Evolutionary conservation across 2,888 invertebrate species (phyloP), one percentile per base, ranked within the genome.

Genomic region (Melikaiella ostensackeni): DNA sequence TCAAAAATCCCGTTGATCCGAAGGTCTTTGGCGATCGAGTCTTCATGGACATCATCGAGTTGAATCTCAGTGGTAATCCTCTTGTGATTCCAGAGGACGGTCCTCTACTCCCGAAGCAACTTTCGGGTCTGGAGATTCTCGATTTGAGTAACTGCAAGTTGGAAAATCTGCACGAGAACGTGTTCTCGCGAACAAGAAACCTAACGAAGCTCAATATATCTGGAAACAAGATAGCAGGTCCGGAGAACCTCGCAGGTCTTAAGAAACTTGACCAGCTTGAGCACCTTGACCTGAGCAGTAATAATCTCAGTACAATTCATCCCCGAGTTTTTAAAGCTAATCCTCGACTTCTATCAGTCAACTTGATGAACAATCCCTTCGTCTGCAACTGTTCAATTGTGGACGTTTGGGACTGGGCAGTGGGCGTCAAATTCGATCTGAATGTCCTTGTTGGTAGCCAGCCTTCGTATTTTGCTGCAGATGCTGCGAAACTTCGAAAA

Each of bases 391-490:
- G 95, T 84, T 93, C 94, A 80, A 93, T 95, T 33, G 94, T 94
- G 0, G 94, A 95, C 77, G 93, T 95, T 92, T 95, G 95, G 95
- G 94, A 95, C 84, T 95, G 95, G 95, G 95, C 95, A 0, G 92
- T 94, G 55, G 93, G 94, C 89, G 93, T 93, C 50, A 94, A 94
- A 85, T 94, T 94, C 16, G 94, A 95, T 84, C 90, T 95, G 64
- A 93, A 94, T 79, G 93, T 95, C 38, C 92, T 95, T 50, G 92
- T 95, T 24, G 95, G 95, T 57, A 94, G 95, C 1, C 94, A 94
- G 83, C 94, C 94, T 59, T 93, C 94, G 81, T 94, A 94, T 81
- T 94, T 95, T 38, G 93, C 93, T 0, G 93, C 94, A 0, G 94
- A 95, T 78, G 94, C 94, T 30, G 93, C 93, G 62, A 95, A 95